Evolutionary conservation across 2,888 invertebrate genomes (phyloP).

Genomic region (Eupithecia tripunctaria): DNA sequence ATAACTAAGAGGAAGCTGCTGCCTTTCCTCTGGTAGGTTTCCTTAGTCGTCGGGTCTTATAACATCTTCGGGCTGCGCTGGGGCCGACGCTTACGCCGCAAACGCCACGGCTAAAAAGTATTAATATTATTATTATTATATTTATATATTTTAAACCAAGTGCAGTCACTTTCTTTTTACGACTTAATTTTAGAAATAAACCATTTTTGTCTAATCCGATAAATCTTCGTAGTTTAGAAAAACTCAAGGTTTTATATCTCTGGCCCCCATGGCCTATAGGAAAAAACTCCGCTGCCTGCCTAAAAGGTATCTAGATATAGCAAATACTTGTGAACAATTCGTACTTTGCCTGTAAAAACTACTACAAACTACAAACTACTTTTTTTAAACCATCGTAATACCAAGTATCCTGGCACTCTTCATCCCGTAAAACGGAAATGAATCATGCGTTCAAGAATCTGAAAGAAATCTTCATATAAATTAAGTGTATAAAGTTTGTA

Average conservation of each 20-base stretch:
- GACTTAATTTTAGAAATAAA: neutral
- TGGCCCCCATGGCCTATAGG: neutral
- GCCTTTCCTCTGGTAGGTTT: neutral
- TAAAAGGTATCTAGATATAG: neutral
- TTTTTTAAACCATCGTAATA: neutral
- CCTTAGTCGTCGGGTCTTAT: neutral
- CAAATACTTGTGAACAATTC: neutral
- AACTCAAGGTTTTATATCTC: neutral
- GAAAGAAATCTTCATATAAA: conserved; percentile 75
- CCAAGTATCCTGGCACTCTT: neutral
- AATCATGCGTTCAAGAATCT: conserved; percentile 41
- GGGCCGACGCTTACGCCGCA: neutral
- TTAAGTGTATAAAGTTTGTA: conserved; percentile 67
- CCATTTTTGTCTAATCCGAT: neutral
- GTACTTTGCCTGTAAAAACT: neutral
- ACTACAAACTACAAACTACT: neutral
- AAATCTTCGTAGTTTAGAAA: neutral
- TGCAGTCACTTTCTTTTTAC: no score
- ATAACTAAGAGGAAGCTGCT: neutral
- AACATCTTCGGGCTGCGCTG: neutral
- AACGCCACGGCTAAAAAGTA: neutral
- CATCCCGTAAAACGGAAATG: conserved; percentile 21
- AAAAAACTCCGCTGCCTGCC: neutral
- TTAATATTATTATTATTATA: no score
- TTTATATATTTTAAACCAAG: neutral